Percentiles rank a stretch among this genome's conserved stretches.
These are phyloP conservation scores for Oegoconia quadripuncta DNA, from an alignment of 2,888 invertebrate species.

Conservation along the genomic window DNA sequence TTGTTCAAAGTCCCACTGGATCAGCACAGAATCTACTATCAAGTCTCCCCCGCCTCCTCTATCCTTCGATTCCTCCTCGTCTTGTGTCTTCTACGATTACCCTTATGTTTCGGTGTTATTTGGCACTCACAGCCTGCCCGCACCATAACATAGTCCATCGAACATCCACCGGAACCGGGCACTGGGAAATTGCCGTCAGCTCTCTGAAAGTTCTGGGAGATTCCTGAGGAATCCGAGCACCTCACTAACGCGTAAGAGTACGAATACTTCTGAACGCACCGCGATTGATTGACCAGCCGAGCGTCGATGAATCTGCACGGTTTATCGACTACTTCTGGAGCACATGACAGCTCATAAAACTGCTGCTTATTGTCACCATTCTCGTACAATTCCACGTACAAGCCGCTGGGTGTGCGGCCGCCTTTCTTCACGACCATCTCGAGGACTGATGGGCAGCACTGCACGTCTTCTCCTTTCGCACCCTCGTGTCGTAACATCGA, in stretches of 20 bases:
- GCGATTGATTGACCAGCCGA: constrained; percentile 83
- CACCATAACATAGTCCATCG: constrained; percentile 89
- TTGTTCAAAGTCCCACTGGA: constrained; percentile 61
- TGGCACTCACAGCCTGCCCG: constrained; percentile 92
- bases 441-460: constrained; percentile 89
- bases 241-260: constrained; percentile 91
- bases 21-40: constrained; percentile 43
- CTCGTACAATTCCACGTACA: constrained; percentile 86
- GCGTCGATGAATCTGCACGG: constrained; percentile 88
- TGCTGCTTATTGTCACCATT: constrained; percentile 83
- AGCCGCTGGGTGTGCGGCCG: constrained; percentile 85
- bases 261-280: constrained; percentile 90
- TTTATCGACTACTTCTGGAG: constrained; percentile 82
- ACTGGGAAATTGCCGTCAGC: constrained; percentile 66
- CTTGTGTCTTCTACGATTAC: constrained; percentile 51
- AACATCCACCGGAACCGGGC: constrained; percentile 82
- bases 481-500: constrained; percentile 78
- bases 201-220: constrained; percentile 53
- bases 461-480: constrained; percentile 72
- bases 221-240: constrained; percentile 69
- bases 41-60: constrained; percentile 61
- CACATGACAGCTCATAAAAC: constrained; percentile 90
- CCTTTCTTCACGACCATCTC: constrained; percentile 89
- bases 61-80: constrained; percentile 53
- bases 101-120: constrained; percentile 79